Conservation (phyloP, 2,113 vertebrate genomes). For the Phyllostomus discolor region DNA sequence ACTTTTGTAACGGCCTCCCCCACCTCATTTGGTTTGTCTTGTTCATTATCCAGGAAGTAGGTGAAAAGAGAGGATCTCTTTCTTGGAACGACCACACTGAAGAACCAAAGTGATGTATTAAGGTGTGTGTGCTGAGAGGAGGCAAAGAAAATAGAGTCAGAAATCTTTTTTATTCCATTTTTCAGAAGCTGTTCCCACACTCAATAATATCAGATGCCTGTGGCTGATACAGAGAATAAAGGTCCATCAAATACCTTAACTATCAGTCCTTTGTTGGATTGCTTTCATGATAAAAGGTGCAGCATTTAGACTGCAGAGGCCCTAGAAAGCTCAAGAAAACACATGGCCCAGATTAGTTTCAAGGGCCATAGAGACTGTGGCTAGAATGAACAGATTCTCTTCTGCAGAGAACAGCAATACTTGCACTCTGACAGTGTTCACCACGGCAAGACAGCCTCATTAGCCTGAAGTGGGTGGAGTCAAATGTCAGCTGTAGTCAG, state of each 20-base stretch:
- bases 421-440: neutral
- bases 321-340: neutral
- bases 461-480: neutral
- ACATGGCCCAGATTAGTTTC: neutral
- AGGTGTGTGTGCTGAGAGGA: neutral
- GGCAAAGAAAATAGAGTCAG: neutral
- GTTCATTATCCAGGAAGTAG: neutral
- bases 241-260: neutral
- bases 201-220: neutral
- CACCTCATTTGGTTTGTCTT: neutral
- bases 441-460: fast-evolving
- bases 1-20: neutral
- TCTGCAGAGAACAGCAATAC: neutral
- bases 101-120: neutral
- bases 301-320: neutral
- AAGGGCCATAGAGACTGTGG: neutral
- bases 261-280: neutral
- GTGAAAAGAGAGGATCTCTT: neutral
- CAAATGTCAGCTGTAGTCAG: neutral
- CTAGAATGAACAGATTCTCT: neutral
- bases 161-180: neutral
- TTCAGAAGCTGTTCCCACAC: neutral
- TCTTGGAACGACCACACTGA: neutral
- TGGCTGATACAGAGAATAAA: neutral
- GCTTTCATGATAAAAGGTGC: neutral